Conservation (phyloP, 2,113 vertebrate species). For the Megalops atlanticus region DNA sequence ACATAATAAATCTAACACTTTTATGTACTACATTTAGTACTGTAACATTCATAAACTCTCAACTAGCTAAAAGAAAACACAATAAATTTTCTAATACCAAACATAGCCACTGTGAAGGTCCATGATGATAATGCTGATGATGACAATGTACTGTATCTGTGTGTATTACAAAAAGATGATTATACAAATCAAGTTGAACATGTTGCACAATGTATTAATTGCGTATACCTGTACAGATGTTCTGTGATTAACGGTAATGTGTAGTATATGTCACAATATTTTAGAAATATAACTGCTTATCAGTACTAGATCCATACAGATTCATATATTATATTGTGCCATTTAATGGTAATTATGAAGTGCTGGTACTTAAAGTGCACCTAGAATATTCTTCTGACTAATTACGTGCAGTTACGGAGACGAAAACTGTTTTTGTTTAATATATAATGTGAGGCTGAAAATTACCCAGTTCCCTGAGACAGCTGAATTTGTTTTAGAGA, state of each 20-base stretch:
- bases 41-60: neutral
- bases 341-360: neutral
- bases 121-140: too few species aligned
- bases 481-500: neutral
- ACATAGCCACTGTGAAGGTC: too few species aligned
- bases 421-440: neutral
- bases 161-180: too few species aligned
- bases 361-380: neutral
- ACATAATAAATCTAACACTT: neutral
- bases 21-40: neutral
- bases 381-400: neutral
- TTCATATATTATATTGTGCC: neutral
- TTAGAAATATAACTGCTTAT: neutral
- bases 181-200: too few species aligned
- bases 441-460: neutral
- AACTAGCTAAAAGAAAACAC: neutral
- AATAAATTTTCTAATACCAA: neutral
- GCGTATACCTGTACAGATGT: too few species aligned
- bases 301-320: neutral
- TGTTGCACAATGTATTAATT: too few species aligned
- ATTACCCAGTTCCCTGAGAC: too few species aligned
- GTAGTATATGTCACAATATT: neutral
- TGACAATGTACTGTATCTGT: too few species aligned
- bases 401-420: neutral
- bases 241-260: slow-evolving; percentile 1